Evolutionary conservation across 2,113 vertebrate genomes (phyloP).

Genomic region (Orthochromis malagaraziensis): DNA sequence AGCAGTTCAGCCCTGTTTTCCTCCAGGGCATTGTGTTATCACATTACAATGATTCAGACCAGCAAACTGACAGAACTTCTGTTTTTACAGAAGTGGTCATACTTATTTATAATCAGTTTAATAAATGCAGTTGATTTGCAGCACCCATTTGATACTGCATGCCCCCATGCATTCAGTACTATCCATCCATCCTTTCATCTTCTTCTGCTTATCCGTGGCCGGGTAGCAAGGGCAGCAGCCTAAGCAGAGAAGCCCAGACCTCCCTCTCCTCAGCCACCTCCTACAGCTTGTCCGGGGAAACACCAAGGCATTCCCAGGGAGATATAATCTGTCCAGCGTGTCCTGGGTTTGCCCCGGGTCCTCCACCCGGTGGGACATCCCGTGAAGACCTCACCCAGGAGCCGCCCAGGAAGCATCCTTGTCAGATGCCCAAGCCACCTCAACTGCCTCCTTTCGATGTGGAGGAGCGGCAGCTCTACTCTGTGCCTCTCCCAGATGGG

Average conservation of each 20-base stretch:
- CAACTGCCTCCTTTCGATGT: not conserved
- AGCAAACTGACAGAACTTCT: not conserved
- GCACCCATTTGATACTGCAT: not conserved
- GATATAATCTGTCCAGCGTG: not conserved
- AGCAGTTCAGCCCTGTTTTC: not conserved
- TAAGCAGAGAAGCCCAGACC: not conserved
- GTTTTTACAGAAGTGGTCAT: not conserved
- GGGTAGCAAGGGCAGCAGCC: not conserved
- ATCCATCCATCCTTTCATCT: not conserved
- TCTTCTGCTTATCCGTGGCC: not conserved
- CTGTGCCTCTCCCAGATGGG: not conserved
- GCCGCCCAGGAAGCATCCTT: not conserved
- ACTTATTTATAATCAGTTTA: not conserved
- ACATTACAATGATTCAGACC: not conserved
- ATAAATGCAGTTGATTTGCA: not conserved
- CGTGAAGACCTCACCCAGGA: not conserved
- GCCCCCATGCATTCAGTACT: not conserved
- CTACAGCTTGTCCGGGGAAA: not conserved
- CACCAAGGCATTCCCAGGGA: fast-evolving
- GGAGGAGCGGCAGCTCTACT: not conserved
- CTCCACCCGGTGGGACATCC: not conserved
- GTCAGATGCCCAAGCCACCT: not conserved
- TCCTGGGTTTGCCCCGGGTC: not conserved
- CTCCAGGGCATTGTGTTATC: not conserved
- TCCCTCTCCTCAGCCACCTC: not conserved